phyloP scores from a whole-genome alignment of 2,888 invertebrate species.

The Clusia tigrina region DNA sequence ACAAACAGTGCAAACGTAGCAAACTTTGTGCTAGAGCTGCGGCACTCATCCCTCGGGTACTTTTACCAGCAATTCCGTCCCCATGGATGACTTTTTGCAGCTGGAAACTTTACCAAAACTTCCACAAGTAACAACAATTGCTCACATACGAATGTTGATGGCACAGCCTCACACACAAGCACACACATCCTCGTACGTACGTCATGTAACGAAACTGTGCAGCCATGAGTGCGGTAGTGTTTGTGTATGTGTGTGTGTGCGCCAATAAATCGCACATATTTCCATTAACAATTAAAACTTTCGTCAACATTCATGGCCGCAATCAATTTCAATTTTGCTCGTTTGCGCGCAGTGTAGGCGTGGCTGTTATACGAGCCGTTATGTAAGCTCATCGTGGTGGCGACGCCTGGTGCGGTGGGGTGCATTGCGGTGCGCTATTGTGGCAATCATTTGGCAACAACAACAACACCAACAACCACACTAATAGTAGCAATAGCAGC shows the following conservation, averaged over 20 bases:
- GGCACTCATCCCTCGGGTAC: neutral
- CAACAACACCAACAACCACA: neutral
- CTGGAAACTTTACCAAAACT: conserved; percentile 8
- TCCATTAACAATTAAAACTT: conserved; percentile 43
- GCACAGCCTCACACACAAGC: neutral
- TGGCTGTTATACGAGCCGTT: neutral
- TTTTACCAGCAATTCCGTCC: neutral
- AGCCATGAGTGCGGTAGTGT: neutral
- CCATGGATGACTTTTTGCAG: neutral
- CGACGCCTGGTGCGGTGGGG: neutral
- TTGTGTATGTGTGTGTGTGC: neutral
- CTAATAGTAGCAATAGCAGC: too few species aligned
- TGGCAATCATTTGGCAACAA: neutral
- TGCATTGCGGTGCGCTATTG: neutral
- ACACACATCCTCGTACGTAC: neutral
- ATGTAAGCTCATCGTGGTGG: too few species aligned
- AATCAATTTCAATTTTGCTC: conserved; percentile 41
- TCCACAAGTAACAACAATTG: neutral
- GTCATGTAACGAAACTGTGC: too few species aligned
- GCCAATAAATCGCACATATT: conserved; percentile 22
- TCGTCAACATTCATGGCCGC: conserved; percentile 41
- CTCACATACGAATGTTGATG: neutral
- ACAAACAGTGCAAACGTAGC: conserved; percentile 8
- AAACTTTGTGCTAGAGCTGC: conserved; percentile 15
- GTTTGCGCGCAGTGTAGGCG: neutral